Base-by-base conservation (phyloP, 2,113 vertebrate species). In the Vombatus ursinus region DNA sequence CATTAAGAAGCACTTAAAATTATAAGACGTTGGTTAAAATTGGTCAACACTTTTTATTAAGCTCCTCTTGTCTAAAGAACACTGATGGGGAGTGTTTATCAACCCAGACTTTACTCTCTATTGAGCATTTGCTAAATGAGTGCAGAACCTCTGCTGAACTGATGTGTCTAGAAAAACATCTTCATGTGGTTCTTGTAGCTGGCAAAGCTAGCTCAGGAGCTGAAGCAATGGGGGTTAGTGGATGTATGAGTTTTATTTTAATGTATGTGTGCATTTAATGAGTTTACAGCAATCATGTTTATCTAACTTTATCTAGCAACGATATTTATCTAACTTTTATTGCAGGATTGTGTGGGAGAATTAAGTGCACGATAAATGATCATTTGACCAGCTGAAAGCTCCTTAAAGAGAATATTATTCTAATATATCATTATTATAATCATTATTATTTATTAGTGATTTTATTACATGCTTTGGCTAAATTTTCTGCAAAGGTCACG, bases 221-320 rank as follows among this genome's bases (percentile, higher is more conserved):
- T 95, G 77, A 96, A 89, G 37, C 26, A 48, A 44, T 94, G n/a
- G 68, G 25, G 50, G 26, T 26, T 96, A 68, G n/a, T 96, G 50
- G 50, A 91, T n/a, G 52, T 1, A 77, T 77, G 68, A 77, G 12
- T 77, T 92, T 31, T 89, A 50, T 91, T 37, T 93, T n/a, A 48
- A 49, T 51, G 4, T 57, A 28, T 57, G n/a, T 19, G 2, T 94
- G 10, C 19, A 90, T 48, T 94, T 91, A 94, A 31, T 26, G 22
- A 52, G 90, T 84, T 44, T 44, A 84, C 68, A 84, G 19, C 1
- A 7, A 77, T 77, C 31, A 44, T 84, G 68, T 84, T 84, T 84
- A 84, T 84, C 68, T 84, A 84, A 44, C 68, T 84, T 84, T 84
- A n/a, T n/a, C n/a, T n/a, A n/a, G n/a, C n/a, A n/a, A n/a, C n/a